phyloP scores from a whole-genome alignment of 2,797 vertebrate genomes.

The Falco rusticolus region DNA sequence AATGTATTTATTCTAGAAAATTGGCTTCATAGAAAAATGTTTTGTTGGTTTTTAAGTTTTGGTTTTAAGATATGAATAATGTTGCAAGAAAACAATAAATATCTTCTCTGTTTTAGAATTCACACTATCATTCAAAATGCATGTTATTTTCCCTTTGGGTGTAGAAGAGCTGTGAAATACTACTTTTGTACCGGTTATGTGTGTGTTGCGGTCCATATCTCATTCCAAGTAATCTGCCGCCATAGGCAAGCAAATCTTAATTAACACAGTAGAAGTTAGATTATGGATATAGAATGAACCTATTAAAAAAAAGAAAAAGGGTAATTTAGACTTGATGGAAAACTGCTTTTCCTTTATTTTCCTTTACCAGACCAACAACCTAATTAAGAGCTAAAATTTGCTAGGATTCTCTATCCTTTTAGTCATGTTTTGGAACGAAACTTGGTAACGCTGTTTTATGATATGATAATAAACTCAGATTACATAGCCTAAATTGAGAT shows the following conservation, averaged over 20 bases:
- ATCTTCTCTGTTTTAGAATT: not conserved
- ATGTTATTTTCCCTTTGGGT: not conserved
- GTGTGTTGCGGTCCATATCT: not conserved
- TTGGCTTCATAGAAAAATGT: not conserved
- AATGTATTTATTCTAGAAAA: not conserved
- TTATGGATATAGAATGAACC: not conserved
- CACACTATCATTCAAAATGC: not conserved
- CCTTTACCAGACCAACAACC: not conserved
- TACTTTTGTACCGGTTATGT: not conserved
- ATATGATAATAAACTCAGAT: not conserved
- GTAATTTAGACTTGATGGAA: not conserved
- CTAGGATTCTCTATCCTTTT: not conserved
- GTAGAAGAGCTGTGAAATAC: not conserved
- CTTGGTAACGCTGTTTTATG: not conserved
- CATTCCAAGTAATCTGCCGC: not conserved
- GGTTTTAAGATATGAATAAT: not conserved
- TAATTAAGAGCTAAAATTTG: conserved; percentile 40
- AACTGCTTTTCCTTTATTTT: conserved; percentile 1
- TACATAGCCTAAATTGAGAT: not conserved
- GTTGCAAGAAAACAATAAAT: not conserved
- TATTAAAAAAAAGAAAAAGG: not conserved
- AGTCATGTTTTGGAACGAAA: not conserved
- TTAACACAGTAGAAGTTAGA: not conserved
- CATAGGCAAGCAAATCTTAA: not conserved
- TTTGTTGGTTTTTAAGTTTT: not conserved